These are phyloP conservation scores for Scaptomyza cyrtandrae DNA, from an alignment of 2,888 invertebrate species.

Conservation along the genomic window DNA sequence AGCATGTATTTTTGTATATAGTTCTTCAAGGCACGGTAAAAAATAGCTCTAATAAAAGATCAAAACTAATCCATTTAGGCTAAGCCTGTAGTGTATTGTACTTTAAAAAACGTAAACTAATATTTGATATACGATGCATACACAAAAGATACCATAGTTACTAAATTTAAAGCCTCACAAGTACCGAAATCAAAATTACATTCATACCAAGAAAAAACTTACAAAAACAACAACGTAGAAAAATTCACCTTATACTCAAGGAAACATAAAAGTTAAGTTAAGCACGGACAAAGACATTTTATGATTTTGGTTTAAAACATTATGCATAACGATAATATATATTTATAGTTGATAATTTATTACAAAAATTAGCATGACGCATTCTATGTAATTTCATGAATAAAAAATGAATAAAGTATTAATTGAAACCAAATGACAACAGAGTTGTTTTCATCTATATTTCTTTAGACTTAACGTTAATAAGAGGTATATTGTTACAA, in stretches of 20 bases:
- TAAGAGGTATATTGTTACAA: no score
- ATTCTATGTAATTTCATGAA: conserved; percentile 65
- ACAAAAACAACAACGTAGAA: conserved; percentile 13
- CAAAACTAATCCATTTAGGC: conserved; percentile 55
- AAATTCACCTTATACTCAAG: conserved; percentile 6
- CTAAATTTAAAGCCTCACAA: conserved; percentile 44
- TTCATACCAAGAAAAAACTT: conserved; percentile 19
- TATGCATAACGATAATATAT: conserved; percentile 37
- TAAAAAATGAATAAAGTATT: conserved; percentile 71
- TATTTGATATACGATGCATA: conserved; percentile 31
- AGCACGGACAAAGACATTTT: conserved; percentile 31
- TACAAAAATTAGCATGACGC: conserved; percentile 46
- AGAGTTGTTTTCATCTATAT: background rate
- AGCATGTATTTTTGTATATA: conserved; percentile 62
- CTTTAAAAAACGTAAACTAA: conserved; percentile 40
- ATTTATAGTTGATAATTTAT: conserved; percentile 51
- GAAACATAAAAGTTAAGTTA: conserved; percentile 12
- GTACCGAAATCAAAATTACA: conserved; percentile 43
- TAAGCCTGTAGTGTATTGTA: conserved; percentile 61
- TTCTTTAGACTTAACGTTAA: no score
- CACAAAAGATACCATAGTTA: conserved; percentile 49
- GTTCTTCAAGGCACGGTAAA: conserved; percentile 69
- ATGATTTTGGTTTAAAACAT: conserved; percentile 47
- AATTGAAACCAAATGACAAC: conserved; percentile 61
- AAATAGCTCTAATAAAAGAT: conserved; percentile 63